Evolutionary conservation across 2,797 vertebrate genomes (phyloP).

Genomic region (Rhabdophis nuchalis): DNA sequence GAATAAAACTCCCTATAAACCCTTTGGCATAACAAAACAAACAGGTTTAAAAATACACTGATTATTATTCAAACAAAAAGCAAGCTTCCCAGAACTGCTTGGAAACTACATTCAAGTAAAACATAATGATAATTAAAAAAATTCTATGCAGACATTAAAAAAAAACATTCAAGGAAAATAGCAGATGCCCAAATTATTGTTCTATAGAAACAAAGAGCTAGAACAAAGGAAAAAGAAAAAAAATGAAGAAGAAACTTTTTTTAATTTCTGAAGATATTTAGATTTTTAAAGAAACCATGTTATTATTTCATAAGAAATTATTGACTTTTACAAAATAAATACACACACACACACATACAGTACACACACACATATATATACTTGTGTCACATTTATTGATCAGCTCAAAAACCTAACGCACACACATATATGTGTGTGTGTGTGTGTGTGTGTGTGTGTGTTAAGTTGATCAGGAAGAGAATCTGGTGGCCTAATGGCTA

Average conservation of each 20-base stretch:
- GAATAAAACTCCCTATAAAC: neutral
- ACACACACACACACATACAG: too few relatives aligned
- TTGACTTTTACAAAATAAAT: too few relatives aligned
- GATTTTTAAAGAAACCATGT: too few relatives aligned
- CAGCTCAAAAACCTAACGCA: too few relatives aligned
- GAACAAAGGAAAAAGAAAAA: neutral
- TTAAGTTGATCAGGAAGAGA: too few relatives aligned
- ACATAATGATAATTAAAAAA: neutral
- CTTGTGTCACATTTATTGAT: too few relatives aligned
- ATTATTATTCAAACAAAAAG: neutral
- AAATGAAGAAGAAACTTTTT: neutral
- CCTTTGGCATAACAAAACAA: neutral
- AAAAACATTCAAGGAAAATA: neutral
- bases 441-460: too few relatives aligned
- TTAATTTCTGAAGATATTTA: neutral
- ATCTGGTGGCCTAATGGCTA: too few relatives aligned
- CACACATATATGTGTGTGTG: too few relatives aligned
- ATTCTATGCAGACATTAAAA: neutral
- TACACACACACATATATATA: too few relatives aligned
- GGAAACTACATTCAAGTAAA: neutral
- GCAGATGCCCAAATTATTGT: neutral
- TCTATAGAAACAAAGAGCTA: neutral
- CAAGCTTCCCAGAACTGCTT: neutral
- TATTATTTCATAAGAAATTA: too few relatives aligned
- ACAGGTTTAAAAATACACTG: neutral